Percentiles rank a stretch among this genome's conserved stretches.
phyloP scores from a whole-genome alignment of 2,797 vertebrate genomes.

The Forpus xanthops region DNA sequence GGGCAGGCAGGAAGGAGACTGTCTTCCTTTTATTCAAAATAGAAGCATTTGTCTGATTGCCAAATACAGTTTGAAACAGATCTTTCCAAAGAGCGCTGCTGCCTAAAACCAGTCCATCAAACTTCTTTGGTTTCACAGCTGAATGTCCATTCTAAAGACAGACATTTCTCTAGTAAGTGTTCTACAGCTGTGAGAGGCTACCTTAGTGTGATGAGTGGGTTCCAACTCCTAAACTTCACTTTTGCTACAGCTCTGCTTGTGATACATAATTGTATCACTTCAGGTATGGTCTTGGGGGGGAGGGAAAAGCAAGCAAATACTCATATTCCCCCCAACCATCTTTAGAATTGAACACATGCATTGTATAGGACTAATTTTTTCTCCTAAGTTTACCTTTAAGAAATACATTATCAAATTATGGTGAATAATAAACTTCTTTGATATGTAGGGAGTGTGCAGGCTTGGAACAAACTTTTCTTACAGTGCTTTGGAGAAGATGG shows the following conservation, averaged over 20 bases:
- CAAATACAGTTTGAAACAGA: neutral
- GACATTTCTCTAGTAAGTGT: neutral
- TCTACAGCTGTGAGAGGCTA: neutral
- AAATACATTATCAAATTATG: neutral
- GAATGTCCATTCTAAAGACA: neutral
- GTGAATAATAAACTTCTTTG: neutral
- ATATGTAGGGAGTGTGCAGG: neutral
- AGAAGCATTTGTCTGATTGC: neutral
- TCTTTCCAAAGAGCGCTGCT: neutral
- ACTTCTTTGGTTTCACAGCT: neutral
- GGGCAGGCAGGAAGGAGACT: neutral
- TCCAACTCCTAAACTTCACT: neutral
- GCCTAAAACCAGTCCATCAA: neutral
- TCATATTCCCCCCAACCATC: neutral
- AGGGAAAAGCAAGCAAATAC: neutral
- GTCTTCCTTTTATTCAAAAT: neutral
- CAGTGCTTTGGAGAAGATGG: neutral
- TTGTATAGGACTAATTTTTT: neutral
- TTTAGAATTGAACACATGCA: neutral
- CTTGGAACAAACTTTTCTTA: neutral
- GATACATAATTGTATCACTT: neutral
- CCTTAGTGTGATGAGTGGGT: neutral
- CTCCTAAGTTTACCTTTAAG: neutral
- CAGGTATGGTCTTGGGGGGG: neutral
- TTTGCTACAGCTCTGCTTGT: neutral